Percentiles rank a stretch among this genome's conserved stretches.
These are phyloP conservation scores for Martes martes DNA, from an alignment of 2,113 vertebrate species.

Conservation along the genomic window DNA sequence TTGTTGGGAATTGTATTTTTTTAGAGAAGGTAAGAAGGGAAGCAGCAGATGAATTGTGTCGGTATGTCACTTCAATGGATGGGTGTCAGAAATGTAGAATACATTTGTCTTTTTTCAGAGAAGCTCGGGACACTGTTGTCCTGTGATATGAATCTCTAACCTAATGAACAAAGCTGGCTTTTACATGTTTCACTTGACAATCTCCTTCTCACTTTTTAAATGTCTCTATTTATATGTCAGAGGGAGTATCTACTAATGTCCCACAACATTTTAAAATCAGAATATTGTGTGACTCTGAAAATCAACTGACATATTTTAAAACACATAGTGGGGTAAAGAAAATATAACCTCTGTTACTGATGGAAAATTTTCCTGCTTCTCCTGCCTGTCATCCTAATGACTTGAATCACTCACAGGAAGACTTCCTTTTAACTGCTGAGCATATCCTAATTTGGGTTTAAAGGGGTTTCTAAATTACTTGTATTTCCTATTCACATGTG, in stretches of 20 bases:
- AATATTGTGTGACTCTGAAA: conserved; percentile 23
- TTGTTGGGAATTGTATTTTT: conserved; percentile 36
- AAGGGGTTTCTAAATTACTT: conserved; percentile 60
- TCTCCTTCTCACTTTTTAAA: background rate
- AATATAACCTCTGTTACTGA: background rate
- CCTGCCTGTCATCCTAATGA: conserved; percentile 50
- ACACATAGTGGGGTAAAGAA: background rate
- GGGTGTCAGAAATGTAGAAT: conserved; percentile 25
- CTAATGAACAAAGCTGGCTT: background rate
- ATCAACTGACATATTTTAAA: conserved; percentile 33
- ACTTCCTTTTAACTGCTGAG: conserved; percentile 54
- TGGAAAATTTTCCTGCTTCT: background rate
- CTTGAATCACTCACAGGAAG: conserved; percentile 44
- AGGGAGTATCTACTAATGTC: background rate
- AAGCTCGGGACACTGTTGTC: background rate
- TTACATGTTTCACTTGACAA: background rate
- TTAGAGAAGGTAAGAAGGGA: conserved; percentile 18
- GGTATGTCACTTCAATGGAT: background rate
- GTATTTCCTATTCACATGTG: conserved; percentile 51
- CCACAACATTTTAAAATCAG: background rate
- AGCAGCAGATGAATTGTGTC: conserved; percentile 9
- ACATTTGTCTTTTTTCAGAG: background rate
- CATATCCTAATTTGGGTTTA: conserved; percentile 62
- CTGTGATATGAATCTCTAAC: background rate
- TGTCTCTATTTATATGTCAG: background rate